Base-by-base conservation (phyloP, 2,113 vertebrate genomes). In the Cichladusa arquata region DNA sequence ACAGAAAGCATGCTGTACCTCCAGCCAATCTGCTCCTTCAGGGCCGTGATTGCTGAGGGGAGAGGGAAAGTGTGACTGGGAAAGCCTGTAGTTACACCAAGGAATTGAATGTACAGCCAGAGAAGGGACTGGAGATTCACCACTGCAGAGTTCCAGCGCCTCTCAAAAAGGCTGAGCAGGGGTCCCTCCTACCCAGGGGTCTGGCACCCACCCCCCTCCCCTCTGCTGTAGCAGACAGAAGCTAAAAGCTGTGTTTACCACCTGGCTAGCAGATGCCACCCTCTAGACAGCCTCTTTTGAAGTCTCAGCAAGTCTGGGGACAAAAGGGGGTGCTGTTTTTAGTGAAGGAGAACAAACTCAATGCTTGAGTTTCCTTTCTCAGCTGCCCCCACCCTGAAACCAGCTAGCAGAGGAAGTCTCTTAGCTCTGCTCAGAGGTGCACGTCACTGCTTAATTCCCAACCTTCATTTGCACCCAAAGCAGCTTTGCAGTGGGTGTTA, bases 1-100 rank as follows among this genome's bases (percentile, higher is more conserved):
- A 99, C 98, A 12, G 98, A 85, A 4, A 99, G 88, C 61, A 99
- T 96, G 95, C 99, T 99, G 96, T 97, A 95, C 22, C 99, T 98
- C 99, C 99, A 99, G 86, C 99, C 99, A 3, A 99, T 97, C 53
- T 90, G 97, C 40, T 98, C 96, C 96, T 99, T 99, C 93, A 99
- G 85, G 12, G 95, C 97, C 2, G 98, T 99, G 90, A 99, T 98
- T 45, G 98, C 99, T 98, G 56, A 18, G 85, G 93, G 66, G 6
- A 82, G 34, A 48, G 44, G 53, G 23, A 16, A 45, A 69, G 38
- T 4, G 1, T 86, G 10, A 82, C 17, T 73, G 61, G 28, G 51
- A 8, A 25, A 71, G 72, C 64, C 40, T 33, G 62, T 12, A 33
- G 33, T 65, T 48, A 56, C 8, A 13, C 33, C 50, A 19, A 42